Evolutionary conservation across 2,797 vertebrate species (phyloP), one percentile per base, ranked within the genome.

Genomic region (Lithobates sylvaticus): DNA sequence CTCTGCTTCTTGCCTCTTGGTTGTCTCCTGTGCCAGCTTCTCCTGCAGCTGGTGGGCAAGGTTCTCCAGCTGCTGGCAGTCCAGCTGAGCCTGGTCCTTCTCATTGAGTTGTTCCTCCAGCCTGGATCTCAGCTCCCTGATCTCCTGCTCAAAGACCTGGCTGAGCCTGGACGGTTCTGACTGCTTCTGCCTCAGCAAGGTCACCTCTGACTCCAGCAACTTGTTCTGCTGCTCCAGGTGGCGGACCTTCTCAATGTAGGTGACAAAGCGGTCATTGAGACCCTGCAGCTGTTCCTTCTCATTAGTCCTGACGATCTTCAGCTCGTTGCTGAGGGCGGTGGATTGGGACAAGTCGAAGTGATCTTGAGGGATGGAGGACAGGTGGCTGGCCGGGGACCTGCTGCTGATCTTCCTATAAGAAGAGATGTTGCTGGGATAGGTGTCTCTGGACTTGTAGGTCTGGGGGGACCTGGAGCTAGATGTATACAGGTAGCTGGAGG

Each of bases 191-290:
- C 93, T 91, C 78, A 96, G 90, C 10, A 90, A 94, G 75, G 95
- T 95, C 90, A 96, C 90, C 91, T 96, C 95, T 2, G 90, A 86
- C 78, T 93, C 90, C 87, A 97, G 93, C 26, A 93, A 92, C 79
- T 93, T 90, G 92, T 96, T 95, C 90, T 95, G 95, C 89, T 93
- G 93, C 93, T 97, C 96, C 87, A 97, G 93, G 72, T 90, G 89
- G 71, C 93, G 94, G 72, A 97, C 96, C 89, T 95, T 96, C 89
- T 97, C 95, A 3, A 96, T 94, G 67, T 96, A 97, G 90, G 94
- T 93, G 88, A 95, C 96, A 90, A 97, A 96, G 86, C 89, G 89
- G 83, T 90, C 89, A 89, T 90, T 90, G 27, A 97, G 94, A 76
- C 90, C 95, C 89, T 93, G 94, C 3, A 96, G 92, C 92, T 96